Percentiles rank a stretch among this genome's conserved stretches.
These are phyloP conservation scores for Pan troglodytes DNA, from an alignment of 2,113 vertebrate species.

Conservation along the genomic window NHGRI_mPanTro3-v2.1_pri NC_072416.2:77611001-77611500, in stretches of 20 bases:
- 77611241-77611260: neutral
- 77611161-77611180: neutral
- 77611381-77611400: neutral
- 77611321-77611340: neutral
- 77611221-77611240: neutral
- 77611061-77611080: neutral
- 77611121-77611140: too few relatives aligned
- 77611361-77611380: neutral
- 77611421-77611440: neutral
- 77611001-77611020: neutral
- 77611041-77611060: neutral
- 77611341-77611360: neutral
- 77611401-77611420: neutral
- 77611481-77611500: neutral
- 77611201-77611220: neutral
- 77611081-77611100: neutral
- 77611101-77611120: too few relatives aligned
- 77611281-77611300: neutral
- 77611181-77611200: neutral
- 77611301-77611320: neutral
- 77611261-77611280: neutral
- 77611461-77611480: accelerated
- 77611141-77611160: neutral
- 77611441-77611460: neutral
- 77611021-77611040: neutral